Conservation (phyloP, 92 coral and sea anemone species). For the Porites rus region DNA sequence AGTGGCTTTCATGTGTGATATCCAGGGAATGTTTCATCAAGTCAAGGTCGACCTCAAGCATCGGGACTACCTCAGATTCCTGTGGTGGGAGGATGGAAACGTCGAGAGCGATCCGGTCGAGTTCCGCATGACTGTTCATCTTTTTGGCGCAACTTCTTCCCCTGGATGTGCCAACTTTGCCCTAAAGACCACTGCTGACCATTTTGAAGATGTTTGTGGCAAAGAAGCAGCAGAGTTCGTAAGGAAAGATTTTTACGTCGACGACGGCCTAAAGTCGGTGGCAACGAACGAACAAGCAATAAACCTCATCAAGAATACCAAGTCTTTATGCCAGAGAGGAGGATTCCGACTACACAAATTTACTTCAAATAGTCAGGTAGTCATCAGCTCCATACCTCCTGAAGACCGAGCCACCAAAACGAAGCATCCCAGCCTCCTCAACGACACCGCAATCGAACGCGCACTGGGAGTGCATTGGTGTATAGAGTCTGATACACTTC, state of each 20-base stretch:
- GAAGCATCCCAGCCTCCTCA: conserved; percentile 31
- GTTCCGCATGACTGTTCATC: not conserved
- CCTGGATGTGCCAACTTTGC: conserved; percentile 53
- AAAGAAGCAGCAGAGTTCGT: conserved; percentile 36
- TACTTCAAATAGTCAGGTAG: conserved; percentile 48
- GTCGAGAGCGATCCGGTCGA: conserved; percentile 19
- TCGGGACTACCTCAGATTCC: conserved; percentile 35
- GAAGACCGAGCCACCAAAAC: conserved; percentile 43
- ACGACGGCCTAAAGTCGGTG: conserved; percentile 65
- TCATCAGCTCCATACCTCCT: conserved; percentile 27
- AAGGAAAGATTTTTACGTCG: conserved; percentile 51
- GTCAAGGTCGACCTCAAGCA: conserved; percentile 23
- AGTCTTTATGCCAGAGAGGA: conserved; percentile 48
- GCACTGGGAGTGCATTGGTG: conserved; percentile 73
- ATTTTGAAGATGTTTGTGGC: conserved; percentile 21
- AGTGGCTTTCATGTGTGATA: conserved; percentile 3
- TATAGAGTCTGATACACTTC: conserved; percentile 57
- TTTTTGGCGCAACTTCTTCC: conserved; percentile 39
- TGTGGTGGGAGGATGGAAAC: conserved; percentile 47
- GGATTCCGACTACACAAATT: conserved; percentile 60
- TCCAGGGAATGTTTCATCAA: conserved; percentile 46
- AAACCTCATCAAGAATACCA: conserved; percentile 35
- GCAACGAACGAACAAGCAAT: conserved; percentile 35
- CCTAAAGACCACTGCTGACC: conserved; percentile 41
- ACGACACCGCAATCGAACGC: conserved; percentile 45